Conservation (phyloP, 1,140 invertebrate genomes). For the Lordiphosa clarofinis region DNA sequence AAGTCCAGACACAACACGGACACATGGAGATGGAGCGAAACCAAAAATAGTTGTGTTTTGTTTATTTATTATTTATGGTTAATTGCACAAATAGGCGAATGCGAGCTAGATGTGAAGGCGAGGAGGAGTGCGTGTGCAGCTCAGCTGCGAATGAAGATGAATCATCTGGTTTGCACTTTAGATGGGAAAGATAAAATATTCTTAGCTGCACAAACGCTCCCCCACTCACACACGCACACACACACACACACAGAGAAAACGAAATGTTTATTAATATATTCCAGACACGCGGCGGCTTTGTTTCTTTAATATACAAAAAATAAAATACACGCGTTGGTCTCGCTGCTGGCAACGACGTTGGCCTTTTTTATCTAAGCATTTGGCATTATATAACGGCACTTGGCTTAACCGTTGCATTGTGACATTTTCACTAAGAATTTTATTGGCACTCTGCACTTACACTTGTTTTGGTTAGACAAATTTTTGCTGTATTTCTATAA, state of each 20-base stretch:
- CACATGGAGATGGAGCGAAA: constrained; percentile 40
- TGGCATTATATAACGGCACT: constrained; percentile 28
- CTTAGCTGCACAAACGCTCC: constrained; percentile 28
- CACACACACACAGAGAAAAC: constrained; percentile 16
- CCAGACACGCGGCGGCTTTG: constrained; percentile 54
- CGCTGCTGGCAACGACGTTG: constrained; percentile 1
- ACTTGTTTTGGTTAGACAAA: constrained; percentile 46
- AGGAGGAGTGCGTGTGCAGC: constrained; percentile 40
- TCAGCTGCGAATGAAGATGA: constrained; percentile 27
- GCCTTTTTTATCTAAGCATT: constrained; percentile 8
- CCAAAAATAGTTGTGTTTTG: constrained; percentile 28
- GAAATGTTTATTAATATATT: constrained; percentile 59
- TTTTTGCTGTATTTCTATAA: background rate
- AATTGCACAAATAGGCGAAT: constrained; percentile 62
- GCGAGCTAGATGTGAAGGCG: constrained; percentile 13
- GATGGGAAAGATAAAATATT: constrained; percentile 49
- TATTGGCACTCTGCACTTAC: constrained; percentile 39
- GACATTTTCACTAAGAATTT: constrained; percentile 23
- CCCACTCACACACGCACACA: constrained; percentile 19
- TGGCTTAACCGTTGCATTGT: constrained; percentile 2
- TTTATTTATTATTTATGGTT: constrained; percentile 39
- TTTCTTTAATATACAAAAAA: constrained; percentile 27
- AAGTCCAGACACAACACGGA: constrained; percentile 20
- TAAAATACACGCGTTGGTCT: constrained; percentile 51
- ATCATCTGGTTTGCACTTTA: constrained; percentile 51